Evolutionary conservation across 2,888 invertebrate species (phyloP).

Genomic region (Yponomeuta sedellus): DNA sequence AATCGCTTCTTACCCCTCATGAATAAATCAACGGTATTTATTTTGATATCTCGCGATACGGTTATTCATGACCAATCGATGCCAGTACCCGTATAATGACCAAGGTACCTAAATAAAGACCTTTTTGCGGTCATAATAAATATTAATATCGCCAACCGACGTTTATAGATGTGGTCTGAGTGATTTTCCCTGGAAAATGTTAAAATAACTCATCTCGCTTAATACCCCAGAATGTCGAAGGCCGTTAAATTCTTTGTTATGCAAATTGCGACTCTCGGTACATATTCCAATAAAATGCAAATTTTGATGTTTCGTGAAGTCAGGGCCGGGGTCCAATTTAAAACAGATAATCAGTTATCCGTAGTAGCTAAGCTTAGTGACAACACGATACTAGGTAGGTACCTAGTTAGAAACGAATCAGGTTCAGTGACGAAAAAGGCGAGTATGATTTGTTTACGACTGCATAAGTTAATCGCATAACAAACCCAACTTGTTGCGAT

Average conservation of each 20-base stretch:
- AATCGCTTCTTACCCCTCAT: background rate
- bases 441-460: too few species aligned
- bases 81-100: background rate
- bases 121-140: background rate
- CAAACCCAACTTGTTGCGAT: background rate
- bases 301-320: slow-evolving; percentile 27
- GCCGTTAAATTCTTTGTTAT: slow-evolving; percentile 39
- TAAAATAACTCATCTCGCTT: slow-evolving; percentile 1
- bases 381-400: background rate
- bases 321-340: background rate
- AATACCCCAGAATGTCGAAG: background rate
- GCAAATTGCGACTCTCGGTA: slow-evolving; percentile 43
- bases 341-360: background rate
- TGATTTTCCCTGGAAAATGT: background rate
- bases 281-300: slow-evolving; percentile 57
- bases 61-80: background rate
- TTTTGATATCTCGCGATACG: background rate
- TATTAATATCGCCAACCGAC: background rate
- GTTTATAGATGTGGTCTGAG: background rate
- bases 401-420: background rate
- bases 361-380: background rate
- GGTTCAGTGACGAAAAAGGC: too few species aligned
- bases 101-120: background rate
- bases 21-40: background rate
- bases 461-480: background rate